Conservation (phyloP, 1,140 invertebrate species). For the Tetranychus cinnabarinus region DNA sequence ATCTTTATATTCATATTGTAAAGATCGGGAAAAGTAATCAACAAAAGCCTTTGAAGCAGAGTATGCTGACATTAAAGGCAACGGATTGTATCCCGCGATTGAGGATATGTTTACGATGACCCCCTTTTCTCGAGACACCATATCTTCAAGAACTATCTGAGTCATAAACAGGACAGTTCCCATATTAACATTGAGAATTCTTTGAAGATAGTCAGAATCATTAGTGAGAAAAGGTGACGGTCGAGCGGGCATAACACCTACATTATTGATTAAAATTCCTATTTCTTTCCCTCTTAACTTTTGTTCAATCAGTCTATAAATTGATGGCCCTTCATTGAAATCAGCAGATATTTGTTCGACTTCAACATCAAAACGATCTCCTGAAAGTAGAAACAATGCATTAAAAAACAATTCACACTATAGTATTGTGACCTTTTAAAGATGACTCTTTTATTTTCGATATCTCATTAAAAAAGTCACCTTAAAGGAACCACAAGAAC, state of each 20-base stretch:
- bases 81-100: constrained; percentile 45
- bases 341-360: constrained; percentile 61
- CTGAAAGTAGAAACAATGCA: constrained; percentile 21
- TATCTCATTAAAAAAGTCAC: neutral
- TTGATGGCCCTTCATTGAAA: constrained; percentile 37
- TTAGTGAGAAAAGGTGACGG: constrained; percentile 9
- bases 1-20: constrained; percentile 47
- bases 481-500: too few species aligned
- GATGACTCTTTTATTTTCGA: too few species aligned
- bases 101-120: constrained; percentile 82
- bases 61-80: constrained; percentile 62
- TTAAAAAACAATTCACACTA: neutral
- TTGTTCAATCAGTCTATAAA: neutral
- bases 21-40: constrained; percentile 52
- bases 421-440: neutral
- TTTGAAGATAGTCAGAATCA: neutral
- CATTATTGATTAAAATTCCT: constrained; percentile 10
- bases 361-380: constrained; percentile 42
- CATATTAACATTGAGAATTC: constrained; percentile 8
- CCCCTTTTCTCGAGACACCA: constrained; percentile 58
- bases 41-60: constrained; percentile 71
- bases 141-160: constrained; percentile 54
- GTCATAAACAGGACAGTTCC: constrained; percentile 34
- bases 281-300: neutral
- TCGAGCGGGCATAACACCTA: constrained; percentile 21